Percentiles rank a stretch among this genome's conserved stretches.
Evolutionary conservation across 2,113 vertebrate species (phyloP).

Genomic region (Parotia lawesii): DNA sequence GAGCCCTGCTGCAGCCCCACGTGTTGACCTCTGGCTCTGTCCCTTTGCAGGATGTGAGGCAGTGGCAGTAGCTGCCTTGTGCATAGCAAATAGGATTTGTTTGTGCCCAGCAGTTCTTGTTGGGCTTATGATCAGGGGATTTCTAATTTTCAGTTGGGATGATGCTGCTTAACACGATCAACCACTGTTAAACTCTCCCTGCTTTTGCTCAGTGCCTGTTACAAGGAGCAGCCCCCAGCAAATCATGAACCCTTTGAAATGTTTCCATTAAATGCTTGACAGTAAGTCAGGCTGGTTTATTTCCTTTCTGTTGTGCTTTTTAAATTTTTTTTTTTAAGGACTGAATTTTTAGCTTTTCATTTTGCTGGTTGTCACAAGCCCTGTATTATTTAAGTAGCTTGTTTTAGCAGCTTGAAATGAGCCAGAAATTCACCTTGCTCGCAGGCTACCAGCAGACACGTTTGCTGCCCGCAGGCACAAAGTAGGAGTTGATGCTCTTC

Average conservation of each 20-base stretch:
- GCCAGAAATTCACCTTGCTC: constrained; percentile 38
- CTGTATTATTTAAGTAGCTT: constrained; percentile 57
- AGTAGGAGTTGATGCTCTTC: constrained; percentile 35
- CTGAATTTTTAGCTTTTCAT: background rate
- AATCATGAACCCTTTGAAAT: background rate
- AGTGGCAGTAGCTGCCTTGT: background rate
- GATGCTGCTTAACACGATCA: background rate
- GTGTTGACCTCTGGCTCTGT: background rate
- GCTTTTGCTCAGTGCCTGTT: background rate
- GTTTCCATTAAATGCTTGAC: background rate
- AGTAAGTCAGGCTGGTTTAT: background rate
- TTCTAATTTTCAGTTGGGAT: background rate
- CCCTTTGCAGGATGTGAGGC: background rate
- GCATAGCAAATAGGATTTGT: background rate
- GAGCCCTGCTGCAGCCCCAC: background rate
- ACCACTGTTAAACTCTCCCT: background rate
- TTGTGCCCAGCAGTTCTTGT: background rate
- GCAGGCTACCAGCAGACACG: constrained; percentile 32
- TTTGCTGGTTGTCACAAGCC: constrained; percentile 16
- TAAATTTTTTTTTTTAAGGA: background rate
- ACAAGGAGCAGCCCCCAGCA: constrained; percentile 15
- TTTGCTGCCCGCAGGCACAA: constrained; percentile 30
- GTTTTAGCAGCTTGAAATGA: constrained; percentile 35
- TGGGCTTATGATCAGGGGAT: background rate
- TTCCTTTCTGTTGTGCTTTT: background rate